Evolutionary conservation across 2,888 invertebrate genomes (phyloP).

Genomic region (Caenorhabditis drosophilae): DNA sequence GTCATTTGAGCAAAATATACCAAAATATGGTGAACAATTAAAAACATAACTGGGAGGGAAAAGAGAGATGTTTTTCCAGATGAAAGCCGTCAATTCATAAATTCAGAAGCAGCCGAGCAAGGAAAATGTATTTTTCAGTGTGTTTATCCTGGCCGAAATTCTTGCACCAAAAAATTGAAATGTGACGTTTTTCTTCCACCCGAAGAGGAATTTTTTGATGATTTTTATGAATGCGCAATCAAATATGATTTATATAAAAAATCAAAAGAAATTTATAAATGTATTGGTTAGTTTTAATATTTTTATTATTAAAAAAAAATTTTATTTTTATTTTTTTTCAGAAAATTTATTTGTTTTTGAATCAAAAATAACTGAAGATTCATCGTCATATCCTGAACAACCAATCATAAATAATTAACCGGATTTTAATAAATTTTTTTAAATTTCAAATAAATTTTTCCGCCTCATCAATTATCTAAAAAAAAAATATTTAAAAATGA

Average conservation of each 20-base stretch:
- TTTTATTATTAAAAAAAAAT: background rate
- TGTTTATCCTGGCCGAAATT: slow-evolving; percentile 29
- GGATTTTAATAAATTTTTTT: background rate
- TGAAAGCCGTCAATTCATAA: slow-evolving; percentile 15
- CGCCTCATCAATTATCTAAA: background rate
- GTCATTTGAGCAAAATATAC: slow-evolving; percentile 12
- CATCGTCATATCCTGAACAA: background rate
- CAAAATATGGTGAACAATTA: slow-evolving; percentile 6
- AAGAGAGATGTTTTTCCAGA: slow-evolving; percentile 8
- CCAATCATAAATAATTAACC: background rate
- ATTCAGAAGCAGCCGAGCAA: slow-evolving; percentile 20
- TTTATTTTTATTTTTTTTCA: slow-evolving; percentile 5
- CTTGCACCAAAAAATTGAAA: slow-evolving; percentile 20
- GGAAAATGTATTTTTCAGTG: slow-evolving; percentile 30
- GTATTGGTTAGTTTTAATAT: slow-evolving; percentile 20
- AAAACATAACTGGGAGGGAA: background rate
- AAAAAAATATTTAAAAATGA: no score
- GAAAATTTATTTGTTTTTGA: slow-evolving; percentile 7
- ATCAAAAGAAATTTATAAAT: slow-evolving; percentile 20
- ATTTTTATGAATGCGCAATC: slow-evolving; percentile 16
- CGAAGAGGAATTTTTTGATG: slow-evolving; percentile 18
- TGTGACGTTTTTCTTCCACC: slow-evolving; percentile 32
- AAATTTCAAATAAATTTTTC: background rate
- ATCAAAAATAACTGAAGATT: background rate
- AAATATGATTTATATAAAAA: slow-evolving; percentile 9